These are phyloP conservation scores for Drosophila fungiperda DNA, from an alignment of 2,888 invertebrate species.

Conservation along the genomic window DNA sequence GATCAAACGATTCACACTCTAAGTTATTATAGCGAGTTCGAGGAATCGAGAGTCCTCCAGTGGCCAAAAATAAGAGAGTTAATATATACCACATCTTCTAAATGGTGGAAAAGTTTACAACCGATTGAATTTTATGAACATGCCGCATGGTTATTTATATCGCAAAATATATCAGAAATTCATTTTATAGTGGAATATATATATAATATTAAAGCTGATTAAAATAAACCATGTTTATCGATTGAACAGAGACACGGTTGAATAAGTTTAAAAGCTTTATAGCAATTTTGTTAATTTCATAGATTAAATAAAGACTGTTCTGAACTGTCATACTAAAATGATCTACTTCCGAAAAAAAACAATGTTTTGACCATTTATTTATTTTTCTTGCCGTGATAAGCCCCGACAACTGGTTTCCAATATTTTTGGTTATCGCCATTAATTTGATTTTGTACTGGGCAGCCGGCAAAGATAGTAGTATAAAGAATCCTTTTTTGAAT, in stretches of 20 bases:
- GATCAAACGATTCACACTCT: not conserved
- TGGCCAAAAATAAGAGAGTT: not conserved
- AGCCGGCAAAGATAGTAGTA: constrained; percentile 20
- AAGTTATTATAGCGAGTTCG: not conserved
- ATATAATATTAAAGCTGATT: not conserved
- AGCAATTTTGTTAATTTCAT: not conserved
- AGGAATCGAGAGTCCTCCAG: not conserved
- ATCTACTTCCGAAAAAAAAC: not conserved
- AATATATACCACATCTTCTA: not conserved
- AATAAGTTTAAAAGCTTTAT: not conserved
- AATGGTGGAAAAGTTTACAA: not conserved
- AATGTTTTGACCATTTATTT: not conserved
- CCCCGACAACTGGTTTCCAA: constrained; percentile 8
- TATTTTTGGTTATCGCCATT: constrained; percentile 6
- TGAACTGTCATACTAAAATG: not conserved
- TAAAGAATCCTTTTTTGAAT: constrained; percentile 14
- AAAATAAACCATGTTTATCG: not conserved
- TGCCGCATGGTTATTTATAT: not conserved
- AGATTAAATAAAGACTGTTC: not conserved
- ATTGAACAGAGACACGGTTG: not conserved
- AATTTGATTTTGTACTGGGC: constrained; percentile 34
- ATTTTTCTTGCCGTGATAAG: not conserved
- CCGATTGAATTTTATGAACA: not conserved
- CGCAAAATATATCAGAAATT: not conserved
- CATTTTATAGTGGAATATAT: not conserved